Base-by-base conservation (phyloP, 1,140 invertebrate species). In the Kradibia gibbosae region DNA sequence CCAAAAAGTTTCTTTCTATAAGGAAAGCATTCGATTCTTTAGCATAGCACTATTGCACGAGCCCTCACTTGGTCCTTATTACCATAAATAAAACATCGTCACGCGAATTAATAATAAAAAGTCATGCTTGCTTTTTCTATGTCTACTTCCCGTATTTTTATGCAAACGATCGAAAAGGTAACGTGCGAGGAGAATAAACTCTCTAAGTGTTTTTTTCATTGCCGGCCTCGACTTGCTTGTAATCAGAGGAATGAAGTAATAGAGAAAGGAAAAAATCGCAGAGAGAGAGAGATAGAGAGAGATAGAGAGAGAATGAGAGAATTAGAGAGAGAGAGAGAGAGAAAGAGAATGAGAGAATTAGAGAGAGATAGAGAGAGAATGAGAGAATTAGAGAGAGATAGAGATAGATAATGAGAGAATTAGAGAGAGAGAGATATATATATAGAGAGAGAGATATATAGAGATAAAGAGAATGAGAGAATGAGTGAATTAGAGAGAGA, bases 61-160 rank as follows among this genome's bases (percentile, higher is more conserved):
- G 20, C 5, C 20, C 0, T 22, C 2, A 67, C 20, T n/a, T 36
- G 34, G 1, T 36, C 57, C n/a, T 65, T 20, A 50, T 80, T 50
- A 60, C 39, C 70, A 73, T 73, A 73, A 80, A 80, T 73, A 72
- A 57, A 57, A 17, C n/a, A 42, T 53, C 8, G 25, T 73, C 78
- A 80, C 71, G 78, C 71, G 78, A 80, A 74, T 80, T 50, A 65
- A 80, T 74, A 80, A 80, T 74, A 74, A 80, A 80, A 80, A 80
- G 28, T 25, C 39, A 55, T 28, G 62, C 31, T 28, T 22, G 65
- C 50, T 48, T 45, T 71, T 72, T 60, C 42, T 28, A 57, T 28
- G 39, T 3, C 70, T 25, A 45, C 62, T 22, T 17, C 20, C 22
- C 11, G 20, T 50, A 39, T 77, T 77, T 77, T 42, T 67, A 67